Percentiles rank a stretch among this genome's conserved stretches.
These are phyloP conservation scores for Tricholauxania praeusta DNA, from an alignment of 2,888 invertebrate species.

Conservation along the genomic window DNA sequence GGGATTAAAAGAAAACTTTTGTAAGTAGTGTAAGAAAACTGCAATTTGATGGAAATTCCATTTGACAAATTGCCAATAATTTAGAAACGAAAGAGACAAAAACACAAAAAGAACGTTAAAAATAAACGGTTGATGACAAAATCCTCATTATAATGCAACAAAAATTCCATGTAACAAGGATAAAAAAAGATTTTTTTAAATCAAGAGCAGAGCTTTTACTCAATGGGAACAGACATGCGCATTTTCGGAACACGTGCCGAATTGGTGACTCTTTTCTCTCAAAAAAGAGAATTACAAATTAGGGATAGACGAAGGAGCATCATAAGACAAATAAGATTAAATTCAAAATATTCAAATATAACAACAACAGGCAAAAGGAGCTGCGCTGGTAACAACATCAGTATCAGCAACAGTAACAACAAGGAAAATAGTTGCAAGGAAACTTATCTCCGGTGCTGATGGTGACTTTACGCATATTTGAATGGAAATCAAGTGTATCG, in stretches of 20 bases:
- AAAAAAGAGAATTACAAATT: no score
- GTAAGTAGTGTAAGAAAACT: no score
- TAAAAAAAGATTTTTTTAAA: neutral
- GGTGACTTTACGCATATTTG: neutral
- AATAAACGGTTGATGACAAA: no score
- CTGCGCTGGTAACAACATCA: neutral
- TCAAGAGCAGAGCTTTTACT: neutral
- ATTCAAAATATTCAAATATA: constrained; percentile 5
- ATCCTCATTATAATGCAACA: no score
- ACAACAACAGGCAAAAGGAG: neutral
- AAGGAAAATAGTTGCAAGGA: no score
- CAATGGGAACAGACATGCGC: constrained; percentile 32
- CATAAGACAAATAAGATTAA: neutral
- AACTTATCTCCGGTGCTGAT: neutral
- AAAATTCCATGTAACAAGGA: no score
- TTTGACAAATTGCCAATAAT: constrained; percentile 13
- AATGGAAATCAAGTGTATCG: constrained; percentile 15
- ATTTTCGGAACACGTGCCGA: constrained; percentile 13
- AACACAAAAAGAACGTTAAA: no score
- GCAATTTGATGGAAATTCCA: neutral
- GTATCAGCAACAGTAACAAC: no score
- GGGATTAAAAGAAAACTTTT: no score
- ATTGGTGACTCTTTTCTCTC: neutral
- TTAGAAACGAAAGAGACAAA: no score
- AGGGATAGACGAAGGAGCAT: neutral